These are phyloP conservation scores for Oplegnathus fasciatus DNA, from an alignment of 2,113 vertebrate genomes.

Conservation along the genomic window DNA sequence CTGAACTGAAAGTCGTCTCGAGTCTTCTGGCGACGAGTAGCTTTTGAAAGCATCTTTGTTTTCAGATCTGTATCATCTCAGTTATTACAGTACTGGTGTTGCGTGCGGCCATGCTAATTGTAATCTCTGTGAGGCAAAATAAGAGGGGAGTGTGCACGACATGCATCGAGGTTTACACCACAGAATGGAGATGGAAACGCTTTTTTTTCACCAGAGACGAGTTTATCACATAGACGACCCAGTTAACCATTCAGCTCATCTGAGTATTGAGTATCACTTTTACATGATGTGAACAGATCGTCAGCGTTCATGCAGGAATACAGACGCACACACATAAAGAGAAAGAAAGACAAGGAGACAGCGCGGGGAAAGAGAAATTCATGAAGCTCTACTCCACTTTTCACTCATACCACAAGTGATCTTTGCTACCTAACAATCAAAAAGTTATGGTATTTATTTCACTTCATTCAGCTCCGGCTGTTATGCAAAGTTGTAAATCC, in stretches of 20 bases:
- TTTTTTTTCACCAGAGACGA: neutral
- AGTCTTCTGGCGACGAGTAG: neutral
- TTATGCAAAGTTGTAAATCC: conserved; percentile 72
- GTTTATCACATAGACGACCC: conserved; percentile 5
- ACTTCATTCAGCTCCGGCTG: conserved; percentile 18
- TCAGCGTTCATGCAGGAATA: neutral
- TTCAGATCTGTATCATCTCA: conserved; percentile 9
- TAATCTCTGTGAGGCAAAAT: conserved; percentile 38
- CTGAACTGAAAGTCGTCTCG: conserved; percentile 11
- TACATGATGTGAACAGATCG: neutral
- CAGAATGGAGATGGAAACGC: conserved; percentile 35
- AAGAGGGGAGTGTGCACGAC: conserved; percentile 33
- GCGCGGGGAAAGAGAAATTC: neutral
- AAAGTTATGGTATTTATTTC: conserved; percentile 14
- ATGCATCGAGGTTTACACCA: conserved; percentile 25
- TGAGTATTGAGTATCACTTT: neutral
- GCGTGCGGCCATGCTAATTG: conserved; percentile 50
- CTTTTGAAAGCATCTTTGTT: conserved; percentile 18
- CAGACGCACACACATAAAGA: neutral
- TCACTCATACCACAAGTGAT: conserved; percentile 21
- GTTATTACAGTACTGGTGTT: conserved; percentile 51
- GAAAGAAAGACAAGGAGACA: neutral
- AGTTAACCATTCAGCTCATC: neutral
- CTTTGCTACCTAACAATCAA: conserved; percentile 33
- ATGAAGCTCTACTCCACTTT: conserved; percentile 6